phyloP scores from a whole-genome alignment of 1,140 invertebrate species.

The Acromyrmex echinatior region DNA sequence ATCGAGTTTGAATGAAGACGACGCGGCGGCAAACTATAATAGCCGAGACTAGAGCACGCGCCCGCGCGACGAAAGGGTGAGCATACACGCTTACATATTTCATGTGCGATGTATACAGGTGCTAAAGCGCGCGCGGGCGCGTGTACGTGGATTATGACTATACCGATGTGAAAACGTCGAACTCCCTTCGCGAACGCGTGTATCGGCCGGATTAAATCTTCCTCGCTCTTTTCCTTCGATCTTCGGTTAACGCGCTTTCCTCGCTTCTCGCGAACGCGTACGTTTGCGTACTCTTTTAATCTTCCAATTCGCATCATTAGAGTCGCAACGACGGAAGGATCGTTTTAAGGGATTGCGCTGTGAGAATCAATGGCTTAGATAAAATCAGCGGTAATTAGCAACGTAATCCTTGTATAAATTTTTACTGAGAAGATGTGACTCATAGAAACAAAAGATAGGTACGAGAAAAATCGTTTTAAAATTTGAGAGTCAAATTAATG shows the following conservation, averaged over 20 bases:
- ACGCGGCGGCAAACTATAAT: constrained; percentile 62
- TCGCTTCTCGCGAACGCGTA: constrained; percentile 1
- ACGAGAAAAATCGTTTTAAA: neutral
- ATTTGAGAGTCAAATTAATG: neutral
- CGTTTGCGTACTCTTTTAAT: constrained; percentile 37
- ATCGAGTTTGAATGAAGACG: constrained; percentile 47
- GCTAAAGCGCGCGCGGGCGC: constrained; percentile 58
- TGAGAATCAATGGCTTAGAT: neutral
- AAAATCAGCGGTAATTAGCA: neutral
- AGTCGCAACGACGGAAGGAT: constrained; percentile 1
- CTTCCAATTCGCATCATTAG: constrained; percentile 57
- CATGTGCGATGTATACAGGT: constrained; percentile 77
- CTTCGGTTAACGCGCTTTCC: constrained; percentile 43
- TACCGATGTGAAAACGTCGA: constrained; percentile 25
- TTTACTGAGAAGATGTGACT: neutral
- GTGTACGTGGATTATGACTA: constrained; percentile 23
- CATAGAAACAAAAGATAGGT: neutral
- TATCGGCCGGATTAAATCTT: constrained; percentile 62
- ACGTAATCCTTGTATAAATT: neutral
- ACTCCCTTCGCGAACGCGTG: neutral
- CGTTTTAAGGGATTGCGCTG: neutral
- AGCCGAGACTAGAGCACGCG: constrained; percentile 56
- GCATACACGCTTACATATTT: constrained; percentile 77
- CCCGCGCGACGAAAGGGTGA: constrained; percentile 68
- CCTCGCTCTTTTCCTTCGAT: constrained; percentile 34